Base-by-base conservation (phyloP, 1,140 invertebrate genomes). In the Eupristina koningsbergeri region DNA sequence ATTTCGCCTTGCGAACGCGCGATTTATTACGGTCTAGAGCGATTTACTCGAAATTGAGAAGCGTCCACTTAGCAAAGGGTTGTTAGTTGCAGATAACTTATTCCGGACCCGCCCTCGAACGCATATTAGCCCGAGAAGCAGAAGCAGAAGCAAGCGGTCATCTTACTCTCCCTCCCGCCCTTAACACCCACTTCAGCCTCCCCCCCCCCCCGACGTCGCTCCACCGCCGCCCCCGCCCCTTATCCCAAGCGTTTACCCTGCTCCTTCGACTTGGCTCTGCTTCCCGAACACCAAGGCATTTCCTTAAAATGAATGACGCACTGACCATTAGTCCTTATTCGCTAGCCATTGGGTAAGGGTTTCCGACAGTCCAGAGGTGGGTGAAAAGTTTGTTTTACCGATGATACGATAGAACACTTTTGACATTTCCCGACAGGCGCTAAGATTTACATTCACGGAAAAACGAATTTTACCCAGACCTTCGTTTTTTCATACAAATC, bases 11-110 rank as follows among this genome's bases (percentile, higher is more conserved):
- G 80, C 41, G 45, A 45, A 63, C 31, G 73, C 67, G 17, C 81
- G 50, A 84, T 81, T 82, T 82, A 86, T 86, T 82, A 82, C 67
- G 83, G 80, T 39, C 58, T 79, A 50, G 85, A 87, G 87, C 87
- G 86, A 86, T 86, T 82, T 84, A 83, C 78, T 86, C 69, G 86
- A 87, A 84, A 88, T 88, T 92, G 90, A 91, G 89, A 91, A 91
- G 89, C 89, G 86, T 87, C 86, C 88, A 89, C 87, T 90, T 88
- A 88, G 88, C 84, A 88, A 91, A 91, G 90, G 90, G 90, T 91
- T 91, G 90, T 87, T 90, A 90, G 89, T 91, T 89, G 89, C 85
- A 89, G 90, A 91, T 92, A 92, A 92, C 90, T 92, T 91, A 92
- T 92, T 91, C 89, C 87, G 85, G 85, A 82, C 85, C 86, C 86